Evolutionary conservation across 2,113 vertebrate genomes (phyloP).

Genomic region (Eulacestoma nigropectus): DNA sequence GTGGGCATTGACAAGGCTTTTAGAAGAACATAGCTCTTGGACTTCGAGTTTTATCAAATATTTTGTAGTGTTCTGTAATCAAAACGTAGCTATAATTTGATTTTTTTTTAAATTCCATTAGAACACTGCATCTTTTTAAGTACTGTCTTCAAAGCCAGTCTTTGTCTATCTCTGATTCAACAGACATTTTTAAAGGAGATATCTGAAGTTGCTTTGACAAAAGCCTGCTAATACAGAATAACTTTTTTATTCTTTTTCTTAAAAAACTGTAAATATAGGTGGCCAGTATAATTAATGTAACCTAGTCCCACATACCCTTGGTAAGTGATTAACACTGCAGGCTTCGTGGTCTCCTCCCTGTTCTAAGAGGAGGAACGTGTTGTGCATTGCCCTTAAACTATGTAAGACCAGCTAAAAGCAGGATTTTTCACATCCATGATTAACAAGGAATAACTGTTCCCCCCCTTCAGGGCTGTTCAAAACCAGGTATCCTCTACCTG

Average conservation of each 20-base stretch:
- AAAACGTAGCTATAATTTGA: not conserved
- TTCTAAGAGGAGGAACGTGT: not conserved
- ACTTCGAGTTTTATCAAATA: not conserved
- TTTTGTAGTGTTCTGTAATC: not conserved
- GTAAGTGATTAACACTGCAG: slow-evolving; percentile 8
- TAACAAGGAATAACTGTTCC: slow-evolving; percentile 22
- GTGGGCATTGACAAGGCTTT: not conserved
- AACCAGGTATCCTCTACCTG: not conserved
- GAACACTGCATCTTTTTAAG: not conserved
- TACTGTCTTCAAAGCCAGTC: not conserved
- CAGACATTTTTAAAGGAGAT: not conserved
- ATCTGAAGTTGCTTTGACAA: not conserved
- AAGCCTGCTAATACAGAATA: not conserved
- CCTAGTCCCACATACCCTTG: not conserved
- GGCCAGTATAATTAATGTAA: not conserved
- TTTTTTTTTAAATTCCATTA: not conserved
- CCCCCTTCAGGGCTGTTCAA: slow-evolving; percentile 33
- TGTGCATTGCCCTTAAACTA: not conserved
- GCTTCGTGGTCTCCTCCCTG: not conserved
- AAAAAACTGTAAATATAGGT: not conserved
- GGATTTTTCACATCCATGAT: not conserved
- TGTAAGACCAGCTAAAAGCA: not conserved
- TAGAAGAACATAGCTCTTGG: not conserved
- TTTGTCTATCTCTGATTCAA: not conserved
- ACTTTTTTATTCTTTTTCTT: not conserved